phyloP scores from a whole-genome alignment of 2,888 invertebrate species.

The Callyntrura guangdongensis region DNA sequence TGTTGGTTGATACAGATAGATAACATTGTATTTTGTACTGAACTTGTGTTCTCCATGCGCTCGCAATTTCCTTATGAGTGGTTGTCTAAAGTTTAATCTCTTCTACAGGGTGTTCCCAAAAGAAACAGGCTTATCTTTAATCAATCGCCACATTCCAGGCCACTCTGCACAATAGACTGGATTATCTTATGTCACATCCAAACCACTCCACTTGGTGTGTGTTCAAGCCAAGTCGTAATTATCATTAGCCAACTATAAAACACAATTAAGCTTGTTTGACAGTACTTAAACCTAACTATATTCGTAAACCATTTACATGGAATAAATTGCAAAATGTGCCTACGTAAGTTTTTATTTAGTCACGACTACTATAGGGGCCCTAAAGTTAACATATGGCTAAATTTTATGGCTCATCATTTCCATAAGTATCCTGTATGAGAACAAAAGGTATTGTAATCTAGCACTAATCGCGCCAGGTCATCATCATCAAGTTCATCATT shows the following conservation, averaged over 20 bases:
- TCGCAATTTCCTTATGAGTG: background rate
- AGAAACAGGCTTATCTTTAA: conserved; percentile 30
- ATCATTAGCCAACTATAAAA: conserved; percentile 64
- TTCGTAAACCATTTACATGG: no score
- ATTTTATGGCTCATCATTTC: background rate
- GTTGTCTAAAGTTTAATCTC: conserved; percentile 33
- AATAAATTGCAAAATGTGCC: background rate
- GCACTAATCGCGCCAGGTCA: background rate
- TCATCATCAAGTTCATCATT: background rate
- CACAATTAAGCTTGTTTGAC: conserved; percentile 11
- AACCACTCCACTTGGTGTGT: background rate
- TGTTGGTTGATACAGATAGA: no score
- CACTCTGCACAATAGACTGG: conserved; percentile 9
- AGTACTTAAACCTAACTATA: background rate
- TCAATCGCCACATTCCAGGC: conserved; percentile 57
- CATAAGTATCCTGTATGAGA: conserved; percentile 37
- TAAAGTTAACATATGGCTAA: background rate
- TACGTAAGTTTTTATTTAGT: conserved; percentile 47
- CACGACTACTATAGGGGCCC: conserved; percentile 49
- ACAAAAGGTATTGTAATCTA: no score
- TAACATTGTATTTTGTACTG: conserved; percentile 11
- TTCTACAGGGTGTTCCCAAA: conserved; percentile 63
- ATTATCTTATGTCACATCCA: background rate
- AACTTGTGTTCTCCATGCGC: conserved; percentile 21
- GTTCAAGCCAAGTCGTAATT: conserved; percentile 1